Conservation (phyloP, 1,140 invertebrate species). For the Physella acuta region DNA sequence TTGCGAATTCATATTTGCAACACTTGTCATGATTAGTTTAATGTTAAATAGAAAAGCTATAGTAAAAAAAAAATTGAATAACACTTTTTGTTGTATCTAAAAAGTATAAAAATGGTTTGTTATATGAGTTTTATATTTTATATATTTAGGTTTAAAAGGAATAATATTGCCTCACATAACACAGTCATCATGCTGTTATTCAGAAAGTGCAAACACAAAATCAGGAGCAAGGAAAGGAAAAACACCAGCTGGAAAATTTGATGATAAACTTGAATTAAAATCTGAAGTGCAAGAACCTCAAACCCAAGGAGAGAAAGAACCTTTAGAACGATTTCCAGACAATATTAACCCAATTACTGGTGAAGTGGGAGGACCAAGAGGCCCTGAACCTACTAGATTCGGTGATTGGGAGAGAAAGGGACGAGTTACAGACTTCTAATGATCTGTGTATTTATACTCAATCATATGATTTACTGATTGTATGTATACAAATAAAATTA, state of each 20-base stretch:
- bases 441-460: background rate
- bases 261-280: slow-evolving; percentile 63
- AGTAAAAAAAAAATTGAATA: too few species aligned
- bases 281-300: slow-evolving; percentile 50
- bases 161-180: background rate
- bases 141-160: background rate
- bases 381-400: slow-evolving; percentile 97
- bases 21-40: too few species aligned
- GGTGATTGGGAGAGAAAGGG: slow-evolving; percentile 99
- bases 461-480: too few species aligned
- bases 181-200: background rate
- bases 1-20: too few species aligned
- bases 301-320: slow-evolving; percentile 81
- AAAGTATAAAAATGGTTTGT: too few species aligned
- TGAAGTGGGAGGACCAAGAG: slow-evolving; percentile 89
- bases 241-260: slow-evolving; percentile 66
- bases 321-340: slow-evolving; percentile 82
- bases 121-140: background rate
- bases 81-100: too few species aligned
- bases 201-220: slow-evolving; percentile 11
- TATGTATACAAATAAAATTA: too few species aligned
- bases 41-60: too few species aligned
- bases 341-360: slow-evolving; percentile 89
- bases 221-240: slow-evolving; percentile 38
- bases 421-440: slow-evolving; percentile 90